These are phyloP conservation scores for Trogon melanurus DNA, from an alignment of 2,113 vertebrate genomes.

Conservation along the genomic window DNA sequence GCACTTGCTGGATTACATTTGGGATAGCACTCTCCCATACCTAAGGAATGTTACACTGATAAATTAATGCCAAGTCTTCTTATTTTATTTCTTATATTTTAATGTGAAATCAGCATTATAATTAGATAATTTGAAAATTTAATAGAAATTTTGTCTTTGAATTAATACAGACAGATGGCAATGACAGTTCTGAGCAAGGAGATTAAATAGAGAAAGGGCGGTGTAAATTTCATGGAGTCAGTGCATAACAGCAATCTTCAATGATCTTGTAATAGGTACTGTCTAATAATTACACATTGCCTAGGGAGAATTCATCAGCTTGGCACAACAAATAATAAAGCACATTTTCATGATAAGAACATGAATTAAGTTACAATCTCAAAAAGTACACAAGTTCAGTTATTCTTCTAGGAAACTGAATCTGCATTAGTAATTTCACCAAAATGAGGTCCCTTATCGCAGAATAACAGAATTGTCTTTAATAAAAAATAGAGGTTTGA, in stretches of 20 bases:
- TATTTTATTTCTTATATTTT: slow-evolving; percentile 60
- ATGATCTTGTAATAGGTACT: slow-evolving; percentile 59
- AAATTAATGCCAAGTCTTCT: slow-evolving; percentile 16
- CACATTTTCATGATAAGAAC: slow-evolving; percentile 42
- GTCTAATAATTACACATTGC: slow-evolving; percentile 69
- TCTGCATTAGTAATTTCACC: slow-evolving; percentile 62
- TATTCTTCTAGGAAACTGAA: slow-evolving; percentile 56
- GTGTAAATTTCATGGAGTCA: slow-evolving; percentile 30
- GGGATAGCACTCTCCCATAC: not conserved
- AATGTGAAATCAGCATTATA: slow-evolving; percentile 25
- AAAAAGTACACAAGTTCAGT: slow-evolving; percentile 45
- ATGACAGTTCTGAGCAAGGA: slow-evolving; percentile 13
- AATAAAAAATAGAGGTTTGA: slow-evolving; percentile 42
- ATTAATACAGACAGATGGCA: slow-evolving; percentile 56
- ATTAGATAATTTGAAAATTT: slow-evolving; percentile 71
- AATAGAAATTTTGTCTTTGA: slow-evolving; percentile 61
- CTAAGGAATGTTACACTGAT: not conserved
- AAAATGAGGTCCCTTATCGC: slow-evolving; percentile 54
- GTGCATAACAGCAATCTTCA: slow-evolving; percentile 52
- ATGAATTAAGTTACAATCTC: slow-evolving; percentile 68
- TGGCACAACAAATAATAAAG: slow-evolving; percentile 68
- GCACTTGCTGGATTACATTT: not conserved
- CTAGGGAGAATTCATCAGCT: slow-evolving; percentile 67
- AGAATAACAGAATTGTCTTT: slow-evolving; percentile 65
- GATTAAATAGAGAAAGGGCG: not conserved